Base-by-base conservation (phyloP, 2,888 invertebrate species). In the Acanthosepion lycidas region DNA sequence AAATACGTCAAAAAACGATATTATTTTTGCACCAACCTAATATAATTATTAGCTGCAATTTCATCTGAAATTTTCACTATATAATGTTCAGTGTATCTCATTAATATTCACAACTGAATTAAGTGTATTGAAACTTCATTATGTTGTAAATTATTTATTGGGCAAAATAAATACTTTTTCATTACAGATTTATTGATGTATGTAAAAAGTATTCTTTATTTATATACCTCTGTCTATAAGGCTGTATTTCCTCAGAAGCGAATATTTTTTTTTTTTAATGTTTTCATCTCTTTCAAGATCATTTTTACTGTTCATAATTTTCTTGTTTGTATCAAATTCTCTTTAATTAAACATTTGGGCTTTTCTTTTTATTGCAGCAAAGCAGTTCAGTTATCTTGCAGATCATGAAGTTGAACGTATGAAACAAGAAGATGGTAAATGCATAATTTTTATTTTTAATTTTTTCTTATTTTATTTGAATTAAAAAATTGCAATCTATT, bases 381-480 rank as follows among this genome's bases (percentile, higher is more conserved):
- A 96, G 95, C 96, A 96, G 95, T 97, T 97, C 95, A 96, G 96
- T 95, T 97, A 96, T 95, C 96, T 96, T 95, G 96, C 96, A 95
- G 96, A 96, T 94, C 96, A 97, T 96, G 97, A 97, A 95, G 95
- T 97, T 93, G 97, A 96, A 91, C 96, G 96, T 95, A 96, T 97
- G 96, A 96, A 96, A 94, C 96, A 96, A 98, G 96, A 99, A 98
- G 97, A 99, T 99, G 98, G 98, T 98, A 97, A 95, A 94, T 64
- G 51, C n/a, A 8, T 9, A 5, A 15, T 78, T 78, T n/a, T n/a
- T 78, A n/a, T 3, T 4, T 33, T 33, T 33, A 8, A 33, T n/a
- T 9, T 5, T 15, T 15, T n/a, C 18, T 20, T 4, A 23, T 5
- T n/a, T 78, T 33, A 9, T 78, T 78, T 78, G n/a, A 15, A n/a